Base-by-base conservation (phyloP, 2,113 vertebrate species). In the Proterorhinus semilunaris region DNA sequence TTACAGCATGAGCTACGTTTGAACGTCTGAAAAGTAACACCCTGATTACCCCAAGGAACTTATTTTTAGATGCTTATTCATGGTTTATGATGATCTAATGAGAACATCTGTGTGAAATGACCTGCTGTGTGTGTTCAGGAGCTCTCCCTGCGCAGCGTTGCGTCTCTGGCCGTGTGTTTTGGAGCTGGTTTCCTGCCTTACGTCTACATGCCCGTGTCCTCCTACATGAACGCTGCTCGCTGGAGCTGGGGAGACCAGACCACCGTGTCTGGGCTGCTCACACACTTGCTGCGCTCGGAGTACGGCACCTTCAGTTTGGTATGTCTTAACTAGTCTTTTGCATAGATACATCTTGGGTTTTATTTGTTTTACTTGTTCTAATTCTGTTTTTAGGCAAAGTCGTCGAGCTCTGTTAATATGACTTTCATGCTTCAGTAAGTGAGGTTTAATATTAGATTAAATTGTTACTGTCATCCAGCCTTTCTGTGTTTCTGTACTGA, bases 201-300 rank as follows among this genome's bases (percentile, higher is more conserved):
- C 83, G 63, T 94, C 81, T 96, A 98, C 91, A 92, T 99, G 75
- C 96, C 96, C 5, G 62, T 94, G 64, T 98, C 96, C 0, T 97
- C 96, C 82, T 94, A 91, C 91, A 78, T 96, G 83, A 96, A 78
- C 85, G 88, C 59, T 44, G 97, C 98, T 48, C 95, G 94, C 58
- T 99, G 98, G 98, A 99, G 94, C 81, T 99, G 97, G 98, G 98
- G 98, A 76, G 98, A 99, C 92, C 96, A 99, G 93, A 97, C 95
- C 5, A 93, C 93, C n/a, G 42, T 96, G 68, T 88, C 83, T 16
- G 98, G 98, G 51, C 93, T 99, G 82, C 83, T 97, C 80, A 98
- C 93, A 36, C 98, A 99, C 90, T 92, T 99, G 78, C 94, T 99
- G 82, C 93, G 97, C 87, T 88, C 94, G 82, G 98, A 99, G 84